Evolutionary conservation across 2,888 invertebrate species (phyloP).

Genomic region (Brassicogethes aeneus): DNA sequence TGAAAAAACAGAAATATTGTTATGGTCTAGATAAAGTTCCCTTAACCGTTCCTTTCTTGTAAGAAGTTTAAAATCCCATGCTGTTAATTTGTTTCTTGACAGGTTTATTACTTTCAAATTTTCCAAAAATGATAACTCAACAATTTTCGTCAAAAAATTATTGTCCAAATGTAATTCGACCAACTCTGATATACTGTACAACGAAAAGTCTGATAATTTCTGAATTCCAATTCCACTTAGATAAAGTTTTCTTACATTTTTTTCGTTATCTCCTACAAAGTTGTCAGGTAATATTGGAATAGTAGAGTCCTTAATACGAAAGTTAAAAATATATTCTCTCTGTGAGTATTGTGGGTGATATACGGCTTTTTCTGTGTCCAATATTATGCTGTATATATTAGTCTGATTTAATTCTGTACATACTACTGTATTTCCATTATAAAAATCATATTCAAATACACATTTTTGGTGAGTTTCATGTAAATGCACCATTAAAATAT

Average conservation of each 20-base stretch:
- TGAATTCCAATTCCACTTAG: neutral
- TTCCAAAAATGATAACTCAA: neutral
- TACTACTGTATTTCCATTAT: neutral
- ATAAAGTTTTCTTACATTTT: neutral
- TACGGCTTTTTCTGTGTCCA: neutral
- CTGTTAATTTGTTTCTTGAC: neutral
- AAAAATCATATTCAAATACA: neutral
- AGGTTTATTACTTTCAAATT: neutral
- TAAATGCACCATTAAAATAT: no score
- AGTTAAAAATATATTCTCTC: neutral
- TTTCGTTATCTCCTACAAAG: neutral
- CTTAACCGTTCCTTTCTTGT: neutral
- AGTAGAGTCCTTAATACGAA: neutral
- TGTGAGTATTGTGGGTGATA: neutral
- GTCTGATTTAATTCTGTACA: neutral
- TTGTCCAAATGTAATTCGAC: neutral
- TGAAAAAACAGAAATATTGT: neutral
- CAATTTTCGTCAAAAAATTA: neutral
- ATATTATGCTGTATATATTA: neutral
- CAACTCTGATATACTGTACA: neutral
- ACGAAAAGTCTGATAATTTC: neutral
- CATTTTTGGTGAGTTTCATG: neutral
- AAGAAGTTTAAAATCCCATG: neutral
- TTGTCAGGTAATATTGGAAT: neutral
- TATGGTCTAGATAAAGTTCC: neutral